phyloP scores from a whole-genome alignment of 2,113 vertebrate genomes.

The Xiphophorus hellerii region DNA sequence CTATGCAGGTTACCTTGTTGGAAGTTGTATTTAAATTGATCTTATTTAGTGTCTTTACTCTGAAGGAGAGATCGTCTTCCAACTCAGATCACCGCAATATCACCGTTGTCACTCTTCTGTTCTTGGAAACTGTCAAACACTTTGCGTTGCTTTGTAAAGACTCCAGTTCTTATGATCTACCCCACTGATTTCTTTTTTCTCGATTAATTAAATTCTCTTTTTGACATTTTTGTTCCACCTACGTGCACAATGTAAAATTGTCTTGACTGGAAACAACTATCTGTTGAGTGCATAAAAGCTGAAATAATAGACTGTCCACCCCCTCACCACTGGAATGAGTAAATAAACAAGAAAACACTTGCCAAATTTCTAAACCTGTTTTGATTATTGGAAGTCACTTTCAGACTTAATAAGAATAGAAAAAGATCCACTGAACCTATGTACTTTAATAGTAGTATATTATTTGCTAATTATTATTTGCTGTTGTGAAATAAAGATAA shows the following conservation, averaged over 20 bases:
- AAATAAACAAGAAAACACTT: background rate
- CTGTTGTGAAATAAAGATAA: background rate
- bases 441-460: background rate
- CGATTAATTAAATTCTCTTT: constrained; percentile 46
- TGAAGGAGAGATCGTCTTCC: constrained; percentile 31
- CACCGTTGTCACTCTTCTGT: constrained; percentile 38
- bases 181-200: constrained; percentile 32
- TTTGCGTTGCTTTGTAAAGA: constrained; percentile 45
- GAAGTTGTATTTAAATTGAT: constrained; percentile 34
- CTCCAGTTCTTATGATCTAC: constrained; percentile 25
- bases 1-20: constrained; percentile 29
- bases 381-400: background rate
- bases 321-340: constrained; percentile 15
- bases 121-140: constrained; percentile 47
- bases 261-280: constrained; percentile 30
- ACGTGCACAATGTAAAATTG: constrained; percentile 48
- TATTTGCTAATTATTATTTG: no score
- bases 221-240: constrained; percentile 67
- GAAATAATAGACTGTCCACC: constrained; percentile 61
- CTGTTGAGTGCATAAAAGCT: constrained; percentile 40
- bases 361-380: background rate
- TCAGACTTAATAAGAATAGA: background rate
- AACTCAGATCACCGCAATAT: constrained; percentile 43
- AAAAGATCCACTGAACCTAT: background rate
- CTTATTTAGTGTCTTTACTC: constrained; percentile 46